Percentiles rank a stretch among this genome's conserved stretches.
phyloP scores from a whole-genome alignment of 2,797 vertebrate genomes.

The Pelodytes ibericus region DNA sequence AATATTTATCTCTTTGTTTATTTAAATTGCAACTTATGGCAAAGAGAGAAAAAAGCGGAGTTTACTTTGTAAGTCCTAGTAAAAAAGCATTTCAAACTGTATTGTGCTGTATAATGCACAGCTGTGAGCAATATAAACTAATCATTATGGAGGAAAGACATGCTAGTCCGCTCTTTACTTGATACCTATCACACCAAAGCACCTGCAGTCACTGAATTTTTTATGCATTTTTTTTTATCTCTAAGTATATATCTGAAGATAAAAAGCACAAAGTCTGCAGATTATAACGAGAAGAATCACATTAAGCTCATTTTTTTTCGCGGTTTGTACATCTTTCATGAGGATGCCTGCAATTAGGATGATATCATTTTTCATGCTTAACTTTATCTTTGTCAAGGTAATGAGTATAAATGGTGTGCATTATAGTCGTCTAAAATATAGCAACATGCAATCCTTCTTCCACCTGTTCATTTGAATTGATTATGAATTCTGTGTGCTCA shows the following conservation, averaged over 20 bases:
- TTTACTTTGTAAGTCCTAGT: slow-evolving; percentile 21
- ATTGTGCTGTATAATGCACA: slow-evolving; percentile 53
- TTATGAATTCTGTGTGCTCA: slow-evolving; percentile 33
- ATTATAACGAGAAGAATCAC: slow-evolving; percentile 46
- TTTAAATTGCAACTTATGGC: slow-evolving; percentile 33
- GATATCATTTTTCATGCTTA: slow-evolving; percentile 54
- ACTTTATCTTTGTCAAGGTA: slow-evolving; percentile 57
- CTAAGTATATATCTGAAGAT: slow-evolving; percentile 52
- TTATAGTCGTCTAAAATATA: slow-evolving; percentile 54
- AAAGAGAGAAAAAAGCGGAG: slow-evolving; percentile 12
- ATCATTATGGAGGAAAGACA: slow-evolving; percentile 49
- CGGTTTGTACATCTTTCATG: slow-evolving; percentile 46
- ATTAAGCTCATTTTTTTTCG: slow-evolving; percentile 42
- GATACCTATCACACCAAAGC: slow-evolving; percentile 52
- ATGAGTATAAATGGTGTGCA: slow-evolving; percentile 55
- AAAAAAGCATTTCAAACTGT: slow-evolving; percentile 42
- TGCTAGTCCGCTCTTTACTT: slow-evolving; percentile 19
- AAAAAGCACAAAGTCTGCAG: slow-evolving; percentile 53
- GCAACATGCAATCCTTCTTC: slow-evolving; percentile 41
- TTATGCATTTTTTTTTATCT: slow-evolving; percentile 52
- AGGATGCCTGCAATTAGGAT: slow-evolving; percentile 48
- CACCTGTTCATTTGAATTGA: slow-evolving; percentile 50
- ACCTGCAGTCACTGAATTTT: slow-evolving; percentile 54
- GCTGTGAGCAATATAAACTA: slow-evolving; percentile 52
- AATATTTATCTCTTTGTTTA: slow-evolving; percentile 35